These are phyloP conservation scores for Nasonia vitripennis DNA, from an alignment of 1,140 invertebrate species.

Conservation along the genomic window DNA sequence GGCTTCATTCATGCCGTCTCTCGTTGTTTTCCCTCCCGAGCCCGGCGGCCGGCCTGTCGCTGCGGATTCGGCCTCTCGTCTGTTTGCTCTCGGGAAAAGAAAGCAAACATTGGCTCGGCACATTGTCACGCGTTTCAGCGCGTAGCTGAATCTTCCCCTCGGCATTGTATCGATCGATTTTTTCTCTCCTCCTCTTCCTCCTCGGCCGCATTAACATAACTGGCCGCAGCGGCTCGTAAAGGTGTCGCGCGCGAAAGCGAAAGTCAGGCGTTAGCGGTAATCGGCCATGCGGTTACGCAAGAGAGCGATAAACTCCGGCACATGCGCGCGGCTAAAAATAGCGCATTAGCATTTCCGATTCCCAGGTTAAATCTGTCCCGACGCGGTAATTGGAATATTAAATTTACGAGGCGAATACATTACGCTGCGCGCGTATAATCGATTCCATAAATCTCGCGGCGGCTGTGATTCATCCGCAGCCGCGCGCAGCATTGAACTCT, in stretches of 20 bases:
- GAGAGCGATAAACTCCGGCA: not conserved
- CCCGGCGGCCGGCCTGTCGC: no score
- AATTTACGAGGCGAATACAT: conserved; percentile 4
- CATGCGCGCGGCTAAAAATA: not conserved
- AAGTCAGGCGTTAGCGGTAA: not conserved
- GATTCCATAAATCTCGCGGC: conserved; percentile 1
- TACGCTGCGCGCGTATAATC: not conserved
- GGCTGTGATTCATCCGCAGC: not conserved
- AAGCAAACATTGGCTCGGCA: no score
- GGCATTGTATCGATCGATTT: not conserved
- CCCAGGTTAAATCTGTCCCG: not conserved
- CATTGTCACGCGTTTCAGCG: no score
- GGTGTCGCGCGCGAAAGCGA: not conserved
- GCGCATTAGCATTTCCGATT: conserved; percentile 22
- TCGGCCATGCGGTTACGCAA: not conserved
- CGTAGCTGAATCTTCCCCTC: no score
- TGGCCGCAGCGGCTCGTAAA: no score
- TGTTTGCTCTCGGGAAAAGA: no score
- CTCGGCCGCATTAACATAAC: not conserved
- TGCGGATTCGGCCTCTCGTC: not conserved
- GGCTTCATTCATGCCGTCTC: not conserved
- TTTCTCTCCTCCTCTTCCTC: not conserved
- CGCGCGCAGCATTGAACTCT: not conserved
- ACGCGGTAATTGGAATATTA: not conserved
- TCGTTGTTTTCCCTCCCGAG: not conserved